phyloP scores from a whole-genome alignment of 2,113 vertebrate species.

The Actinemys pallida region DNA sequence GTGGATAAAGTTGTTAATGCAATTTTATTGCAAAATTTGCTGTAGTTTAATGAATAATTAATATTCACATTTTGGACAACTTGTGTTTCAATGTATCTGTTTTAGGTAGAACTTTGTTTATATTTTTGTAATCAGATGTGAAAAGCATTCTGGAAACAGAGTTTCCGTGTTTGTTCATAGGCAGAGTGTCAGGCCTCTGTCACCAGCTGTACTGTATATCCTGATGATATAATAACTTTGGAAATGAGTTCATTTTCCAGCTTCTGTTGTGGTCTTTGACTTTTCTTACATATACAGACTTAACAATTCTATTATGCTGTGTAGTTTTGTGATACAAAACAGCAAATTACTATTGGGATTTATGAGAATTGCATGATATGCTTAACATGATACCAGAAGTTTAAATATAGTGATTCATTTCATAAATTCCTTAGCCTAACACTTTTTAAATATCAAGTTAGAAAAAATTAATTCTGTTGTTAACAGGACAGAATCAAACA shows the following conservation, averaged over 20 bases:
- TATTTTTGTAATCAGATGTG: background rate
- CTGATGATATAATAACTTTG: background rate
- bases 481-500: background rate
- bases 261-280: background rate
- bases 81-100: background rate
- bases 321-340: background rate
- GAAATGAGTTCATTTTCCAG: background rate
- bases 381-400: background rate
- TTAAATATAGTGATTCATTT: background rate
- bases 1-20: conserved; percentile 55
- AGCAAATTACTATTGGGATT: background rate
- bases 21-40: background rate
- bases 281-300: background rate
- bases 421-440: background rate
- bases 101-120: background rate
- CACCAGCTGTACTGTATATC: background rate
- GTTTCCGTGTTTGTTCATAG: background rate
- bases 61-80: background rate
- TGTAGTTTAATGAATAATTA: background rate
- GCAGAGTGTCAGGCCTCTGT: background rate
- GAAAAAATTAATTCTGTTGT: background rate
- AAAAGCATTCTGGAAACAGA: background rate
- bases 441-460: background rate
- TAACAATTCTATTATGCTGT: background rate
- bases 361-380: background rate